A percentile compares a stretch with the other conserved stretches of the same genome.
These are phyloP conservation scores for Onychomys leucogaster DNA, from an alignment of 2,797 vertebrate species.

Conservation along the genomic window DNA sequence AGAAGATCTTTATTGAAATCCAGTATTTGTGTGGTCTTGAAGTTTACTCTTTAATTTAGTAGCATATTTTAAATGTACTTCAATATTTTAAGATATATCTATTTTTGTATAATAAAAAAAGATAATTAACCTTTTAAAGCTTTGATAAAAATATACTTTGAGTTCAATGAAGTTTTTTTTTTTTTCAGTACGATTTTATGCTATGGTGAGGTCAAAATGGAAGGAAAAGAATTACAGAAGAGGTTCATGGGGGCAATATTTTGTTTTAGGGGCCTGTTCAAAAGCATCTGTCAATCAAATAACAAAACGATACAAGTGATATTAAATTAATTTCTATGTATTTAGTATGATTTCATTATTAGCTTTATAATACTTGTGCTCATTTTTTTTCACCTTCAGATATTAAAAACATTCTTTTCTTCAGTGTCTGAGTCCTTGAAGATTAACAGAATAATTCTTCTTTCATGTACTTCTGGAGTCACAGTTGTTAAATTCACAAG, in stretches of 20 bases:
- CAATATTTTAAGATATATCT: neutral
- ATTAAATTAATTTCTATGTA: neutral
- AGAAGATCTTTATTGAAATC: neutral
- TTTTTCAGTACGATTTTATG: neutral
- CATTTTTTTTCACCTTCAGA: neutral
- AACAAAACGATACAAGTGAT: neutral
- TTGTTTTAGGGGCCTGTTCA: neutral
- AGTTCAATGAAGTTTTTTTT: neutral
- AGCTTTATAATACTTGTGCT: neutral
- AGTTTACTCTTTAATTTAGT: neutral
- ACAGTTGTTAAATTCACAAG: neutral
- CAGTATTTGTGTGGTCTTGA: neutral
- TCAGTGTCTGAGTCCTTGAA: neutral
- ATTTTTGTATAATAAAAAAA: neutral
- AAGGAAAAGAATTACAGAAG: neutral
- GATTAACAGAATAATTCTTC: too few relatives aligned
- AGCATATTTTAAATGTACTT: neutral
- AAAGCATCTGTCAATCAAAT: neutral
- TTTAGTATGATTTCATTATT: neutral
- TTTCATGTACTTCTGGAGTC: neutral
- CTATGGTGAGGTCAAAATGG: neutral
- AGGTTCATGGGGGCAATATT: accelerated
- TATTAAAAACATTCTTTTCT: neutral
- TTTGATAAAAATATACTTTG: neutral
- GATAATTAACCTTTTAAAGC: neutral